These are phyloP conservation scores for Tenodera sinensis DNA, from an alignment of 2,888 invertebrate genomes.

Conservation along the genomic window DNA sequence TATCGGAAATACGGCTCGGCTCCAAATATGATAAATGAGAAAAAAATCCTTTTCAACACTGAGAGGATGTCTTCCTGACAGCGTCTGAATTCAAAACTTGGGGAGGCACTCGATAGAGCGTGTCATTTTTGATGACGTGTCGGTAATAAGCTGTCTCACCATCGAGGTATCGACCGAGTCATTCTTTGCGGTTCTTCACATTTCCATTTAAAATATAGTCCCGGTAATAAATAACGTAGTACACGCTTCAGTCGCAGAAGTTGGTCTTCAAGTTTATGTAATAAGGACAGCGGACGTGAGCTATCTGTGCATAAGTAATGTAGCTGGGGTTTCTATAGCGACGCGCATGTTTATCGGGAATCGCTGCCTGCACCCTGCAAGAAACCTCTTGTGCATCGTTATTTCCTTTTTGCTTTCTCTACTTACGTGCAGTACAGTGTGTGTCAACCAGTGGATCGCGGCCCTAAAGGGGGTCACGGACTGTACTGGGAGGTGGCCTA, in stretches of 20 bases:
- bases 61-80: background rate
- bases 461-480: too few relatives aligned
- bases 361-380: too few relatives aligned
- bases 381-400: too few relatives aligned
- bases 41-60: background rate
- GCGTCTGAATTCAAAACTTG: background rate
- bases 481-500: too few relatives aligned
- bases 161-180: background rate
- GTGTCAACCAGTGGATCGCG: too few relatives aligned
- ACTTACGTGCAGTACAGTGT: too few relatives aligned
- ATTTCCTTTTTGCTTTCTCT: too few relatives aligned
- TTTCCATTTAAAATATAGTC: background rate
- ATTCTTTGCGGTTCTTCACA: background rate
- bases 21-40: background rate
- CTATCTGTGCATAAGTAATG: background rate
- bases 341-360: too few relatives aligned
- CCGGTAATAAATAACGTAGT: too few relatives aligned
- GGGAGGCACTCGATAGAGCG: background rate
- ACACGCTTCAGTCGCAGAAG: background rate
- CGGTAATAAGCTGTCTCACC: background rate
- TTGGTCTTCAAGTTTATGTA: background rate
- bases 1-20: background rate
- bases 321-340: background rate
- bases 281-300: background rate
- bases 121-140: background rate